These are phyloP conservation scores for honey bee (Apis mellifera) DNA, from an alignment of 1,140 invertebrate species.

Conservation along the genomic window DNA sequence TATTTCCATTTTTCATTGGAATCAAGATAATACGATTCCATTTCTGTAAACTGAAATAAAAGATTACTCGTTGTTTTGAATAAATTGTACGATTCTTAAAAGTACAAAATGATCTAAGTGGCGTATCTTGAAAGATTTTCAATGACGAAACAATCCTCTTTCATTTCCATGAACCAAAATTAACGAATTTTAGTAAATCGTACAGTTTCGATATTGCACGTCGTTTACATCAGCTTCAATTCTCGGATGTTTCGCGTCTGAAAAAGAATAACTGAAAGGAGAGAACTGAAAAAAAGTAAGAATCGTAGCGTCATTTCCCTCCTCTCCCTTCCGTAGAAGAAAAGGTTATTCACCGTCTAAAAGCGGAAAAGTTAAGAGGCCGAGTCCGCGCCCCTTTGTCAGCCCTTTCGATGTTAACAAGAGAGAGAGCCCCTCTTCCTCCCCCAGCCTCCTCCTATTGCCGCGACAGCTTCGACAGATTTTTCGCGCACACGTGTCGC, in stretches of 20 bases:
- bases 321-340: not conserved
- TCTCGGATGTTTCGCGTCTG: not conserved
- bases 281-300: not conserved
- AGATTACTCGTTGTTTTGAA: too few relatives aligned
- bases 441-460: not conserved
- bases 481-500: constrained; percentile 22
- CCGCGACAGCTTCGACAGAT: constrained; percentile 35
- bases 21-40: too few relatives aligned
- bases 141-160: too few relatives aligned
- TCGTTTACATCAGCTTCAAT: not conserved
- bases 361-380: constrained; percentile 33
- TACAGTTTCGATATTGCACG: not conserved
- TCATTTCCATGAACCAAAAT: too few relatives aligned
- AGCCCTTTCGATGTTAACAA: constrained; percentile 54
- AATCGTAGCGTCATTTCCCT: constrained; percentile 13
- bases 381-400: constrained; percentile 43
- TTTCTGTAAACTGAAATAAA: too few relatives aligned
- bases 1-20: too few relatives aligned
- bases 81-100: too few relatives aligned
- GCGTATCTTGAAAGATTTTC: too few relatives aligned
- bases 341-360: constrained; percentile 51
- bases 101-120: too few relatives aligned
- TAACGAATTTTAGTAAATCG: not conserved
- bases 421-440: constrained; percentile 41
- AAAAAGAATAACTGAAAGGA: constrained; percentile 20